Evolutionary conservation across 1,140 invertebrate genomes (phyloP).

Genomic region (Bombus turneri): DNA sequence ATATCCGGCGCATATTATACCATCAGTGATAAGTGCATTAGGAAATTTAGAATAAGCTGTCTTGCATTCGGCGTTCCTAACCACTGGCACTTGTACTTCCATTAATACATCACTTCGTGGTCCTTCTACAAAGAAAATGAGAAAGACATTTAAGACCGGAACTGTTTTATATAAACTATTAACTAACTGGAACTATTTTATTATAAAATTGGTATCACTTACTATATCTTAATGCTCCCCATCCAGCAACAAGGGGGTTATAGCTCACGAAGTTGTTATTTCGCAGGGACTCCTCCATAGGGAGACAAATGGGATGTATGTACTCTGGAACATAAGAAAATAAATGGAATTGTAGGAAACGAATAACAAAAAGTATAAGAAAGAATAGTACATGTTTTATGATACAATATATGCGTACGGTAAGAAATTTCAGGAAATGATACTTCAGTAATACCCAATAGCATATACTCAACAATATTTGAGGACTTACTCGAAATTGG

Average conservation of each 20-base stretch:
- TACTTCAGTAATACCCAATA: too few relatives aligned
- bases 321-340: background rate
- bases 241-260: conserved; percentile 86
- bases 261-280: conserved; percentile 79
- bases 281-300: conserved; percentile 82
- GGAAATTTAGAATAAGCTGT: conserved; percentile 84
- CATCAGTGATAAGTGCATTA: conserved; percentile 82
- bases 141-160: background rate
- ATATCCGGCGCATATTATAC: conserved; percentile 90
- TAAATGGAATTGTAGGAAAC: background rate
- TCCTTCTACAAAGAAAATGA: conserved; percentile 83
- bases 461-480: background rate
- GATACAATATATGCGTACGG: too few relatives aligned
- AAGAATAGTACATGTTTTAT: too few relatives aligned
- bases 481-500: conserved; percentile 83
- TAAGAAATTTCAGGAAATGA: too few relatives aligned
- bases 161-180: too few relatives aligned
- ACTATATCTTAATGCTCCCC: conserved; percentile 87
- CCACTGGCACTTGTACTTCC: conserved; percentile 88
- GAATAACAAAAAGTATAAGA: background rate
- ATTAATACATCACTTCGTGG: conserved; percentile 85
- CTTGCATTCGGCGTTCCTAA: conserved; percentile 83
- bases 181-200: too few relatives aligned
- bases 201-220: conserved; percentile 70
- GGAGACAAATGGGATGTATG: conserved; percentile 88